Percentiles rank a stretch among this genome's conserved stretches.
Conservation (phyloP, 2,888 invertebrate species). For the Leucozona laternaria region DNA sequence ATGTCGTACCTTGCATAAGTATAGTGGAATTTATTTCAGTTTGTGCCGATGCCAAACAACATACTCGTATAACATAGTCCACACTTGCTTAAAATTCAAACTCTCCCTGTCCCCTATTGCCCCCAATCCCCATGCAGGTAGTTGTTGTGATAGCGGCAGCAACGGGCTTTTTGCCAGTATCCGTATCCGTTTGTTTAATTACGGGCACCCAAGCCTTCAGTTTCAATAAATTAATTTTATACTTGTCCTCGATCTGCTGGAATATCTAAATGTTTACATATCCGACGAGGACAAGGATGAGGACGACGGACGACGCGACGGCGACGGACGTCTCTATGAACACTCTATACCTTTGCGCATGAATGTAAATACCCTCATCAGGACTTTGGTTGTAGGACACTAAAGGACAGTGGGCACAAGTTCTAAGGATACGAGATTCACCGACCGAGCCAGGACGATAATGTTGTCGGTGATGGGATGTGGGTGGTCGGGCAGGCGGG, state of each 20-base stretch:
- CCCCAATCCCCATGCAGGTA: constrained; percentile 47
- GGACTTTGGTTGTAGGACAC: constrained; percentile 67
- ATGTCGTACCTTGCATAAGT: constrained; percentile 1
- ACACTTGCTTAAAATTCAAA: constrained; percentile 44
- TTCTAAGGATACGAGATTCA: constrained; percentile 60
- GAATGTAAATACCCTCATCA: constrained; percentile 76
- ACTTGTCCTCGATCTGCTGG: constrained; percentile 72
- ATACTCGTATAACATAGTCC: constrained; percentile 39
- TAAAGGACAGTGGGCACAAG: constrained; percentile 75
- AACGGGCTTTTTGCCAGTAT: constrained; percentile 46
- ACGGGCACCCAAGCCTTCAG: constrained; percentile 74
- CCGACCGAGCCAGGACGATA: constrained; percentile 33
- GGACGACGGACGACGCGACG: background rate
- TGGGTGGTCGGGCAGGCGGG: constrained; percentile 5
- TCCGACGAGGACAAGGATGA: constrained; percentile 32
- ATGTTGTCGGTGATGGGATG: constrained; percentile 16
- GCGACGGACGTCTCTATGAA: constrained; percentile 66
- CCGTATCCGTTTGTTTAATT: constrained; percentile 65
- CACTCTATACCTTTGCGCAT: constrained; percentile 73
- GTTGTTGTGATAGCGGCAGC: constrained; percentile 25
- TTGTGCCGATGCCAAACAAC: constrained; percentile 11
- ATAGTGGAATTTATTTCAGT: constrained; percentile 57
- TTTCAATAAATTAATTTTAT: constrained; percentile 75
- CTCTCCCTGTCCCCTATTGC: background rate
- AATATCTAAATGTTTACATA: constrained; percentile 75